Evolutionary conservation across 2,113 vertebrate species (phyloP), one percentile per base, ranked within the genome.

Genomic region (Ancistrus triradiatus): DNA sequence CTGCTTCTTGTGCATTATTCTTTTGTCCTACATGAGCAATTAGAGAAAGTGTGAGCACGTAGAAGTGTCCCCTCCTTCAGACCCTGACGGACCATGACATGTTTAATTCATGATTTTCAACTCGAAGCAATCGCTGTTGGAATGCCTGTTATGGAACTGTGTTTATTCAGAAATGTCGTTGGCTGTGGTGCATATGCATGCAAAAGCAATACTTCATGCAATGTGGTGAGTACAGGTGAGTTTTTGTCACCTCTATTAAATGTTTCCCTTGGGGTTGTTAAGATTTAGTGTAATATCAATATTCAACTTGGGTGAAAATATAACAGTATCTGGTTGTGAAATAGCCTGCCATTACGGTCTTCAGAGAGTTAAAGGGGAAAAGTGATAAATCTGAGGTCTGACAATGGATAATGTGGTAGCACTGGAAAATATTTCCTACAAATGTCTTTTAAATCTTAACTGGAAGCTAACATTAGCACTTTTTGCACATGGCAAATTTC

Each of bases 1-100:
- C 51, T 18, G 21, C 37, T n/a, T 35, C 27, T 28, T n/a, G 31
- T 6, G 24, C n/a, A 17, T 42, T 21, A 43, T 46, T 66, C 47
- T 63, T 49, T 47, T 56, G 46, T 72, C 59, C 66, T 53, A 63
- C 35, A 59, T 15, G 17, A 51, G 33, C 28, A 56, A 68, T 47
- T 59, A 72, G 25, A 47, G 21, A 65, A 66, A 25, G 19, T 59
- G 25, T 46, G 13, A 67, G 33, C 18, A 17, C 63, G 50, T 55
- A 46, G 56, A 40, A 14, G 13, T 55, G 33, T 25, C 63, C 24
- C 64, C 53, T 59, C 40, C 66, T 48, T 40, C 51, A 24, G 24
- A 49, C 40, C 48, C 48, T 59, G 18, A 60, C 38, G 7, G 55
- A 55, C 66, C 50, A 22, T 19, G 19, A 53, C 15, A 40, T 40